Evolutionary conservation across 2,888 invertebrate genomes (phyloP).

Genomic region (Cryptocheilus praepositus): DNA sequence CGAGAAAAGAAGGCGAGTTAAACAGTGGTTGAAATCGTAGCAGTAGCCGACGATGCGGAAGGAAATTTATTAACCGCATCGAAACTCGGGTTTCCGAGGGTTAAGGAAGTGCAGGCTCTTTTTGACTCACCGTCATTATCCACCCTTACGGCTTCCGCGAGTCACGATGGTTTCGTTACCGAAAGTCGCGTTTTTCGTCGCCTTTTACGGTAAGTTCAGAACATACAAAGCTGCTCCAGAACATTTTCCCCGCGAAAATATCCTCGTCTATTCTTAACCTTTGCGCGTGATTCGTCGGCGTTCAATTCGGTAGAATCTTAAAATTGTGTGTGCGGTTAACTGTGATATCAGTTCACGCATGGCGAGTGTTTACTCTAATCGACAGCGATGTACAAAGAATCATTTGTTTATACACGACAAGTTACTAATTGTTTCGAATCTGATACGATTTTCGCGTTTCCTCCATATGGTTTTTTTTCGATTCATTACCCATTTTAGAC

Average conservation of each 20-base stretch:
- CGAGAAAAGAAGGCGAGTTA: conserved; percentile 17
- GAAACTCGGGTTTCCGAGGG: conserved; percentile 23
- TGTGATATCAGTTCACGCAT: no score
- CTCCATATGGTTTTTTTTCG: not conserved
- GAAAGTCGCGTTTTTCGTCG: conserved; percentile 60
- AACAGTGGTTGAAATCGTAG: no score
- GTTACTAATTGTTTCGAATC: no score
- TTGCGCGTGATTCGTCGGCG: not conserved
- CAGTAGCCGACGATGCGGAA: conserved; percentile 41
- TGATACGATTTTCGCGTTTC: not conserved
- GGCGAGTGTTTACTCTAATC: no score
- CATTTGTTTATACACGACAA: no score
- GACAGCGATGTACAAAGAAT: no score
- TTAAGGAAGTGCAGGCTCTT: conserved; percentile 23
- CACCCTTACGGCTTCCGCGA: conserved; percentile 11
- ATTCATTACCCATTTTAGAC: not conserved
- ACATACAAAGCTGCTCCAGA: no score
- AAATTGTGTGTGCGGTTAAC: no score
- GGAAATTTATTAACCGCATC: conserved; percentile 23
- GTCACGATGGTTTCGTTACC: conserved; percentile 64
- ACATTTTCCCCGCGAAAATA: not conserved
- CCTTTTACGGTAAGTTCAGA: conserved; percentile 63
- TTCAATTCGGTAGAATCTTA: conserved; percentile 34
- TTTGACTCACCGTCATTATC: not conserved
- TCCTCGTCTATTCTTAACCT: not conserved